These are phyloP conservation scores for Chelonus insularis DNA, from an alignment of 1,140 invertebrate species.

Conservation along the genomic window DNA sequence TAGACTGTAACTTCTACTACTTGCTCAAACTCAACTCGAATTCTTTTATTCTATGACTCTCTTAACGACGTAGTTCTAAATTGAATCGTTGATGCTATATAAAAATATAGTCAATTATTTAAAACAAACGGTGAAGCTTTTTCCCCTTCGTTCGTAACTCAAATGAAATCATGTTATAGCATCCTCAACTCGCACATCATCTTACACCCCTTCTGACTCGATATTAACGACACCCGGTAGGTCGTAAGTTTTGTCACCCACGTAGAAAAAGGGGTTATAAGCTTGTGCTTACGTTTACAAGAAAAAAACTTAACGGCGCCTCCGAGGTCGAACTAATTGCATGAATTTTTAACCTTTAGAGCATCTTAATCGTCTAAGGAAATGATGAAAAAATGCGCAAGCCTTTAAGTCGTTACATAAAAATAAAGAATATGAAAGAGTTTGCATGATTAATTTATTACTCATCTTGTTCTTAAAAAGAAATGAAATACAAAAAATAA, in stretches of 20 bases:
- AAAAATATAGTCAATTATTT: neutral
- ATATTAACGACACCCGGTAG: slow-evolving; percentile 51
- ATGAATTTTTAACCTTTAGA: slow-evolving; percentile 48
- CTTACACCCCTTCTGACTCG: slow-evolving; percentile 24
- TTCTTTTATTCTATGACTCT: neutral
- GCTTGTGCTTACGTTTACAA: neutral
- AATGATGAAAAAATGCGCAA: slow-evolving; percentile 46
- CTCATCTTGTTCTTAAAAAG: neutral
- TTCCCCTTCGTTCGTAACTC: slow-evolving; percentile 30
- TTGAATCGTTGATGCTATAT: neutral
- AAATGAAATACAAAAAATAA: neutral
- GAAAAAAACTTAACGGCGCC: slow-evolving; percentile 22
- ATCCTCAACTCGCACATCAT: slow-evolving; percentile 41
- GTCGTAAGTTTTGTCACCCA: slow-evolving; percentile 50
- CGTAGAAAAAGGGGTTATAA: slow-evolving; percentile 27
- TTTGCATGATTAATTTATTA: neutral
- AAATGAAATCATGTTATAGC: slow-evolving; percentile 40
- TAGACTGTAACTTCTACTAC: slow-evolving; percentile 21
- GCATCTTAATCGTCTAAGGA: slow-evolving; percentile 43
- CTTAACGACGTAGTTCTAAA: no score
- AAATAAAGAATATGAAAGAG: neutral
- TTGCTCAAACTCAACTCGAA: slow-evolving; percentile 13
- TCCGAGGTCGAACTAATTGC: slow-evolving; percentile 41
- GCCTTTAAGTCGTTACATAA: neutral
- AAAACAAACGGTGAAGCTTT: neutral